Evolutionary conservation across 2,888 invertebrate species (phyloP).

Genomic region (Latheticus oryzae): DNA sequence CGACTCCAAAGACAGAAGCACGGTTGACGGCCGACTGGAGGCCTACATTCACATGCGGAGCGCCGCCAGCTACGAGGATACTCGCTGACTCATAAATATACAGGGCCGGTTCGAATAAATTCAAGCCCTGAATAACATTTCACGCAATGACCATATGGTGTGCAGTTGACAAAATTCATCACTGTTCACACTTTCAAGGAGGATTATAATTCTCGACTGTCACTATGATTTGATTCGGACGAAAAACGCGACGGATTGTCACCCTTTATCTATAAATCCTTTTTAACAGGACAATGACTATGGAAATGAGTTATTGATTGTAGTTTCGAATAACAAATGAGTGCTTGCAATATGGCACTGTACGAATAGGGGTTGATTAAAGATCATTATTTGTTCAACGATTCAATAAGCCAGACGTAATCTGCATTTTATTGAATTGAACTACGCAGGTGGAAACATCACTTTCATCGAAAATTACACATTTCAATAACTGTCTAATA

Average conservation of each 20-base stretch:
- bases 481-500: too few relatives aligned
- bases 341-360: constrained; percentile 3
- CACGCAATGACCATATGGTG: constrained; percentile 19
- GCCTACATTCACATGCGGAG: constrained; percentile 20
- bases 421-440: constrained; percentile 4
- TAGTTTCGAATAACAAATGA: constrained; percentile 1
- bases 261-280: constrained; percentile 14
- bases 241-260: constrained; percentile 8
- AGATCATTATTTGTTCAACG: constrained; percentile 14
- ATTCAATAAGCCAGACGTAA: constrained; percentile 2
- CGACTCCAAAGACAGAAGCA: constrained; percentile 30
- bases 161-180: not conserved
- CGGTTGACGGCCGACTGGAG: constrained; percentile 43
- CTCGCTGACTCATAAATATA: constrained; percentile 23
- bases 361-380: constrained; percentile 17
- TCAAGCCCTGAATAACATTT: constrained; percentile 3
- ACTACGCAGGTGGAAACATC: constrained; percentile 1
- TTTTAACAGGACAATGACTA: constrained; percentile 23
- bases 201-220: constrained; percentile 7
- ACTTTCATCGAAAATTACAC: too few relatives aligned
- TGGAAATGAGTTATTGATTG: constrained; percentile 29
- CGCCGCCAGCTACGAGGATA: constrained; percentile 29
- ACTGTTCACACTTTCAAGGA: too few relatives aligned
- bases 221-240: constrained; percentile 11
- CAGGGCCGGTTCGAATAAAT: constrained; percentile 28